These are phyloP conservation scores for Willowsia nigromaculata DNA, from an alignment of 2,888 invertebrate genomes.

Conservation along the genomic window DNA sequence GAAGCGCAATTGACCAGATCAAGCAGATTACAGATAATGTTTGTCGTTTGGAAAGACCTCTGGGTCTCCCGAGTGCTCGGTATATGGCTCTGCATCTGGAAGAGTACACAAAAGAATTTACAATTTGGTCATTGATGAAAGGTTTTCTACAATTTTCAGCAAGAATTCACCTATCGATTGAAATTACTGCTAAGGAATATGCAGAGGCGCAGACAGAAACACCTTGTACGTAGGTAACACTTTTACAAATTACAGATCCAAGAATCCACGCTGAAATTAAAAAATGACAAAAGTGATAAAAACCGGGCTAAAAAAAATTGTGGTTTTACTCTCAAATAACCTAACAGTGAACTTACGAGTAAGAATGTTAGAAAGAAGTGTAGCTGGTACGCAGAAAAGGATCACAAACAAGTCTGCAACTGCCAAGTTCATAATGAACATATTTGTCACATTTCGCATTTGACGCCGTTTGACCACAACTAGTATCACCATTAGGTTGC, in stretches of 20 bases:
- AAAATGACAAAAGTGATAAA: too few relatives aligned
- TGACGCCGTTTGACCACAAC: slow-evolving; percentile 77
- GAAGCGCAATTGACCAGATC: slow-evolving; percentile 80
- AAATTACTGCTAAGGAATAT: slow-evolving; percentile 81
- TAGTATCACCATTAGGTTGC: slow-evolving; percentile 79
- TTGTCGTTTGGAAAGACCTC: slow-evolving; percentile 80
- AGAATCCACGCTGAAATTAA: slow-evolving; percentile 81
- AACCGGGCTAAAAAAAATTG: too few relatives aligned
- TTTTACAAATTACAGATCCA: slow-evolving; percentile 81
- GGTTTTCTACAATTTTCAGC: too few relatives aligned
- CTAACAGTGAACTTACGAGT: slow-evolving; percentile 81
- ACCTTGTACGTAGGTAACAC: slow-evolving; percentile 82
- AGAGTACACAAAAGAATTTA: too few relatives aligned
- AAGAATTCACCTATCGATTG: slow-evolving; percentile 80
- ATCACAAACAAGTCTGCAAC: slow-evolving; percentile 80
- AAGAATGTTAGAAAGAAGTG: slow-evolving; percentile 81
- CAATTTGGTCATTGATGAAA: too few relatives aligned
- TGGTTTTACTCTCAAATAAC: too few relatives aligned
- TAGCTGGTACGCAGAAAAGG: slow-evolving; percentile 81
- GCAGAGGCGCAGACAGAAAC: slow-evolving; percentile 82
- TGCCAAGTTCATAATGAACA: slow-evolving; percentile 81
- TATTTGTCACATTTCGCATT: slow-evolving; percentile 81
- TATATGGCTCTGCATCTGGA: slow-evolving; percentile 95
- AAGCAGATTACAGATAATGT: slow-evolving; percentile 80
- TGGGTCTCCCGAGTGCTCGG: slow-evolving; percentile 88